Evolutionary conservation across 1,140 invertebrate species (phyloP).

Genomic region (Geopemphigus sp.): DNA sequence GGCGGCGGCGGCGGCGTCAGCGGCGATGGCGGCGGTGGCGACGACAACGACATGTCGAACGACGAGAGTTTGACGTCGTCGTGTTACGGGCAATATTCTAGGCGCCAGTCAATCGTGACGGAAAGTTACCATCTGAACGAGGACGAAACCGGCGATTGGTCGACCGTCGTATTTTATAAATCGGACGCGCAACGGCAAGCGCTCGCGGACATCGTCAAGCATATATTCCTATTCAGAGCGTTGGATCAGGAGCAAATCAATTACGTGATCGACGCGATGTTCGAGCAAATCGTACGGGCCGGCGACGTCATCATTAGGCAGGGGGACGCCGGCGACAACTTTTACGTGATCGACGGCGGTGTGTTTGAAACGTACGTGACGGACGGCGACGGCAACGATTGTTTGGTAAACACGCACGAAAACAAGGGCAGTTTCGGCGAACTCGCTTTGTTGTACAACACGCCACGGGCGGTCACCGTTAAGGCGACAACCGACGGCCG

Average conservation of each 20-base stretch:
- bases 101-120: conserved; percentile 90
- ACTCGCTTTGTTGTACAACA: conserved; percentile 94
- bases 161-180: conserved; percentile 79
- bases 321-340: conserved; percentile 96
- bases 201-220: conserved; percentile 83
- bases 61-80: conserved; percentile 58
- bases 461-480: conserved; percentile 92
- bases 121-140: conserved; percentile 95
- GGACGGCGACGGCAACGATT: conserved; percentile 62
- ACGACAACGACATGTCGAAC: no score
- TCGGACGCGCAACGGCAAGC: conserved; percentile 87
- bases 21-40: no score
- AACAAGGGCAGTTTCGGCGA: conserved; percentile 92
- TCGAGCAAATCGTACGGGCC: conserved; percentile 80
- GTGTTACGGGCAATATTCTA: conserved; percentile 69
- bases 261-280: conserved; percentile 95
- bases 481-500: conserved; percentile 78
- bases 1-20: no score
- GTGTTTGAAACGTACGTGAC: conserved; percentile 85
- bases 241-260: conserved; percentile 80
- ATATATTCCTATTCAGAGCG: conserved; percentile 90
- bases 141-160: conserved; percentile 74
- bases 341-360: conserved; percentile 95
- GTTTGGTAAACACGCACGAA: conserved; percentile 82
- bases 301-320: conserved; percentile 92